Base-by-base conservation (phyloP, 1,140 invertebrate species). In the Bombus breviceps region DNA sequence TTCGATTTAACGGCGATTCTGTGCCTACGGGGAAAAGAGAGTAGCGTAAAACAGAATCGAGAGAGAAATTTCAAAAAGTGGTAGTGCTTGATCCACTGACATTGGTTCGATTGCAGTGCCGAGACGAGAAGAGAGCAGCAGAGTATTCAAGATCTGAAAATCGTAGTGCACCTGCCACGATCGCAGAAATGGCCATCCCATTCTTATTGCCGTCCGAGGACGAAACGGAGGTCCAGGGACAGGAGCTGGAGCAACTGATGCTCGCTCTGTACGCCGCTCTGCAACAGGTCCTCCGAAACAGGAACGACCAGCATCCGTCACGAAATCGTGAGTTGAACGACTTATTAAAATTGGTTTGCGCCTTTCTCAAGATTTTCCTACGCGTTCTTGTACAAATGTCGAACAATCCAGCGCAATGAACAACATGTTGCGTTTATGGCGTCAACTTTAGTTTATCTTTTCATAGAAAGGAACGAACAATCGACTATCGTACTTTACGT, bases 321-420 rank as follows among this genome's bases (percentile, higher is more conserved):
- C 92, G 94, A 88, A 95, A 95, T 88, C 95, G 95, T 95, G 90
- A 95, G 95, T 95, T 90, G 64, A 59, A 77, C 68, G 73, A 59
- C n/a, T 86, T 87, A 79, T 76, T 87, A 81, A 57, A 5, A 22
- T 59, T 81, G 34, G 3, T 73, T 13, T 66, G 69, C 57, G 10
- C 0, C 47, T 76, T 37, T 39, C 37, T 85, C 10, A 25, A n/a
- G 8, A 41, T 66, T 77, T 37, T 81, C 25, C 53, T 77, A 12
- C 25, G 13, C 32, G n/a, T 68, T 53, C 47, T 84, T 77, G n/a
- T 66, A 39, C 68, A 59, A 6, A 39, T 76, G 32, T 68, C 73
- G 37, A 66, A 32, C 57, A 12, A 28, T 43, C 59, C n/a, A 43
- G 9, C 25, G 39, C 71, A 62, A 47, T 75, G 37, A 87, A 66